These are phyloP conservation scores for Melitaea cinxia DNA, from an alignment of 1,140 invertebrate species.

Conservation along the genomic window DNA sequence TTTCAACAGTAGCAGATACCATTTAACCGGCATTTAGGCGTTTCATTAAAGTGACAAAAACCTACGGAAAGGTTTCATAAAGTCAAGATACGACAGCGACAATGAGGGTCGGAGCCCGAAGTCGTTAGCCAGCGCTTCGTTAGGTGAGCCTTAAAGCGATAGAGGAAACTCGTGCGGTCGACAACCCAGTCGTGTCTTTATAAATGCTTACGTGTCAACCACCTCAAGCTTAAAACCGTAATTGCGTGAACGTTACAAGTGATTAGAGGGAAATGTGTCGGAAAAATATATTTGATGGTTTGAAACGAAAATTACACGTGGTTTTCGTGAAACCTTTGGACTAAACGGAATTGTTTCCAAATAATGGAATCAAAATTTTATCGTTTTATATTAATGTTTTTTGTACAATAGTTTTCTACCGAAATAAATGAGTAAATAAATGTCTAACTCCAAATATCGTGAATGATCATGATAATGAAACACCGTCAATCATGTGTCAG, in stretches of 20 bases:
- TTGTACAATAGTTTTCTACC: too few species aligned
- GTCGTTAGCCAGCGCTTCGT: constrained; percentile 26
- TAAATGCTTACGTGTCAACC: constrained; percentile 11
- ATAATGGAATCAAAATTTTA: too few species aligned
- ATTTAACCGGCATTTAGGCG: neutral
- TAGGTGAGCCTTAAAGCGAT: constrained; percentile 13
- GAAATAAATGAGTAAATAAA: too few species aligned
- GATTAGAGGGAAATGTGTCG: neutral
- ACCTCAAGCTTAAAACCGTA: constrained; percentile 6
- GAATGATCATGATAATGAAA: too few species aligned
- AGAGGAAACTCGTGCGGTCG: constrained; percentile 20
- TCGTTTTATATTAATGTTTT: too few species aligned
- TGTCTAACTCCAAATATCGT: too few species aligned
- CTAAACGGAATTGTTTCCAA: too few species aligned
- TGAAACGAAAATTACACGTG: neutral
- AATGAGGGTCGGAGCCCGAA: constrained; percentile 19
- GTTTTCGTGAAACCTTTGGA: too few species aligned
- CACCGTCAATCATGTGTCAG: too few species aligned
- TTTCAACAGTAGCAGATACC: neutral
- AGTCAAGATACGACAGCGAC: constrained; percentile 21
- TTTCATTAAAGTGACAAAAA: neutral
- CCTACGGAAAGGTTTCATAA: neutral
- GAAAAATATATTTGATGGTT: neutral
- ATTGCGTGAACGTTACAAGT: neutral
- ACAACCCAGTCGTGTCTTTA: constrained; percentile 16